Evolutionary conservation across 2,888 invertebrate species (phyloP).

Genomic region (Schrankia costaestrigalis): DNA sequence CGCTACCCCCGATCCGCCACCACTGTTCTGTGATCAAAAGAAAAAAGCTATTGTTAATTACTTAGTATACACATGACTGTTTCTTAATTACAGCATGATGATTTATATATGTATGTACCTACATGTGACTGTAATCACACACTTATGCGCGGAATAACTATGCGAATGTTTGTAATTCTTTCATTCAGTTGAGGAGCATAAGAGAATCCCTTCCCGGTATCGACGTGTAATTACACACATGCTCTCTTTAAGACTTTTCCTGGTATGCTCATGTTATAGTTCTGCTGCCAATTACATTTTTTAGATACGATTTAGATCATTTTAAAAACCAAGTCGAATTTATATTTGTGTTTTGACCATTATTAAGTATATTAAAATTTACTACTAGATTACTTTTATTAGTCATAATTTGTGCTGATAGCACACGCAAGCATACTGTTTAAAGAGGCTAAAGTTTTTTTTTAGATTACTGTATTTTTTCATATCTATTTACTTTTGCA

Average conservation of each 20-base stretch:
- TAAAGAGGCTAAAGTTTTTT: no score
- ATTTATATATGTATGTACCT: no score
- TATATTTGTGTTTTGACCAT: no score
- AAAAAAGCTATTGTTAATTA: slow-evolving; percentile 63
- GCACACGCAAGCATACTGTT: no score
- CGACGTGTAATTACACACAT: slow-evolving; percentile 48
- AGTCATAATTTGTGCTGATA: no score
- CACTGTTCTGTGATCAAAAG: slow-evolving; percentile 63
- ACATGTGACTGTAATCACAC: slow-evolving; percentile 53
- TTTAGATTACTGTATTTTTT: no score
- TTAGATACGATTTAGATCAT: not conserved
- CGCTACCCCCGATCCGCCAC: slow-evolving; percentile 58
- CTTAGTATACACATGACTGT: slow-evolving; percentile 53
- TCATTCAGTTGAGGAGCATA: slow-evolving; percentile 34
- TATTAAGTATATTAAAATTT: no score
- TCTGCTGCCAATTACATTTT: slow-evolving; percentile 35
- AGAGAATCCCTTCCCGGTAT: slow-evolving; percentile 42
- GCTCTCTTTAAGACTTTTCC: slow-evolving; percentile 42
- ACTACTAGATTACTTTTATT: no score
- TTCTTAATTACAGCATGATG: slow-evolving; percentile 57
- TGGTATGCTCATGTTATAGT: slow-evolving; percentile 37
- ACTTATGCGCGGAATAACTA: slow-evolving; percentile 27
- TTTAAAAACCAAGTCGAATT: no score
- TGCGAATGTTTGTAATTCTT: slow-evolving; percentile 40
- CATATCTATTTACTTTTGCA: no score